Evolutionary conservation across 2,113 vertebrate species (phyloP), one percentile per base, ranked within the genome.

Genomic region (Microcebus murinus): DNA sequence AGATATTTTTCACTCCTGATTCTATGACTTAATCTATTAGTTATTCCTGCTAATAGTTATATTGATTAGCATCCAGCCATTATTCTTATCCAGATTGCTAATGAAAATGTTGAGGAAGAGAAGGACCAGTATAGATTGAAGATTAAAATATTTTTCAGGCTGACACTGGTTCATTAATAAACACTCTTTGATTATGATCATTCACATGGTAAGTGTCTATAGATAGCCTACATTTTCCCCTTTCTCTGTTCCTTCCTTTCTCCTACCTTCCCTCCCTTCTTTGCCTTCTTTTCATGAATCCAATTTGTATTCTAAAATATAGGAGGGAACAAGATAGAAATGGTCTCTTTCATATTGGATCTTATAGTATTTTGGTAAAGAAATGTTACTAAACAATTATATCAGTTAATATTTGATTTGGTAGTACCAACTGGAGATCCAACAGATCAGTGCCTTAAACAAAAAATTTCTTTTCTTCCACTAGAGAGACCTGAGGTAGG

Each of bases 31-130:
- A 86, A 48, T 79, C 4, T 59, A 61, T 82, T 67, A 73, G 18
- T 94, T 86, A 94, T 83, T 92, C 25, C 11, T 71, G 36, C 70
- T 94, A 83, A 27, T 74, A 90, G 14, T 85, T 86, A 86, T 39
- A 67, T 15, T 67, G 27, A 86, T 90, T 91, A 73, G 11, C 29
- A 70, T 39, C 45, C 27, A 48, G 21, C 36, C 59, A n/a, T 90
- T 92, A 61, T 68, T 84, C 31, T 89, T 34, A 73, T 67, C 15
- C 31, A 92, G 86, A 82, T 42, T 82, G 91, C 68, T 74, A n/a
- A 81, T 39, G 42, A 55, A 82, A 95, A 76, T 74, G 11, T 67
- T 80, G 27, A 83, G 59, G 65, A 88, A 86, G n/a, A 81, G 2
- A 68, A 13, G 27, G 25, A 36, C 29, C 27, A 45, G 73, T 50